Evolutionary conservation across 2,797 vertebrate genomes (phyloP), one percentile per base, ranked within the genome.

Genomic region (Megaceryle alcyon): DNA sequence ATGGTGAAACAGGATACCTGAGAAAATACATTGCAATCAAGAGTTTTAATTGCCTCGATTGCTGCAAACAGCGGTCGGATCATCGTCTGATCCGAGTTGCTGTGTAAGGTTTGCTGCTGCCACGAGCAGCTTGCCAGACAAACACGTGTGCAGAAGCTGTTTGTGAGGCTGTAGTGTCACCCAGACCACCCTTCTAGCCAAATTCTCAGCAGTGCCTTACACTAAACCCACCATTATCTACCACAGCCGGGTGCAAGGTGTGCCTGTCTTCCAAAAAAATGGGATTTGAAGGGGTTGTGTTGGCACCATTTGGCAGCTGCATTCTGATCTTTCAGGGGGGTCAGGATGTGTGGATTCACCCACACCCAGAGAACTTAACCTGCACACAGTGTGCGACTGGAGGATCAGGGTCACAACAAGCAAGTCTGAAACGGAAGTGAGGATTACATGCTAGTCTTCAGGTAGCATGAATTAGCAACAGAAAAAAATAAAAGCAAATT

Each of bases 1-100:
- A 82, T 12, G 78, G 61, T 79, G 68, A 97, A 88, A 76, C 64
- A 68, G 83, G 63, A 82, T 57, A 89, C 59, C 82, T 81, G 81
- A 86, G 88, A 73, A 86, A 93, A 69, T 11, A 76, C 65, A 51
- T 0, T n/a, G 87, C 54, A 69, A 59, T 69, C 60, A 25, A 37
- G 60, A 31, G 51, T 72, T 82, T 43, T 53, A 81, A 65, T n/a
- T 86, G 73, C 64, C 48, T 46, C 11, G 31, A 64, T 2, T 39
- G 66, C 88, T 49, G 26, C 48, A 33, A 69, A n/a, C 0, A 0
- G 65, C 41, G 44, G 49, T 68, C 29, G 72, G 79, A 44, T 9
- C 5, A 7, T 22, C 3, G 29, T 22, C n/a, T 79, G 73, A 28
- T 2, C 39, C 14, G 57, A 35, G 64, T 33, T n/a, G 61, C 84